Evolutionary conservation across 2,113 vertebrate species (phyloP).

Genomic region (Rynchops niger): DNA sequence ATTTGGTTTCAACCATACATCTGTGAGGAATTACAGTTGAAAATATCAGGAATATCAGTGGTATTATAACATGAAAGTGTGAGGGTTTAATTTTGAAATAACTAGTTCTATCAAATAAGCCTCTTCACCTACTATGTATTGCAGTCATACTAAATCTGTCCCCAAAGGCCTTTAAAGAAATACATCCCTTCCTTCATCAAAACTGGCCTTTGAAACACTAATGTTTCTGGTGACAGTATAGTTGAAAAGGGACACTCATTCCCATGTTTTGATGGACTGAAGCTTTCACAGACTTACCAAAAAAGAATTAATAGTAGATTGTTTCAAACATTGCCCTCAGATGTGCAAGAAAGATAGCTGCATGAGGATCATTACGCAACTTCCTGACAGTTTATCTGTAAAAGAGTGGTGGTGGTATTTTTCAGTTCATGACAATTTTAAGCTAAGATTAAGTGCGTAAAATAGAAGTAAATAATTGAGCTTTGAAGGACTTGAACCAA

Average conservation of each 20-base stretch:
- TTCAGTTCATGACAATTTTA: neutral
- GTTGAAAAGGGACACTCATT: neutral
- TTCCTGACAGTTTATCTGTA: neutral
- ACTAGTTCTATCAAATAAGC: neutral
- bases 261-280: neutral
- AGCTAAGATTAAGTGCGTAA: neutral
- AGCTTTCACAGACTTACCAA: neutral
- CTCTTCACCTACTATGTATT: neutral
- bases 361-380: neutral
- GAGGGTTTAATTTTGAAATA: neutral
- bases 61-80: neutral
- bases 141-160: neutral
- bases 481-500: neutral
- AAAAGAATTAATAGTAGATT: neutral
- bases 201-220: neutral
- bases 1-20: neutral
- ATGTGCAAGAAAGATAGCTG: neutral
- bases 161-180: neutral
- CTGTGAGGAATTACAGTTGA: neutral
- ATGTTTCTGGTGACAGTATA: neutral
- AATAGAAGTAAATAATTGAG: neutral
- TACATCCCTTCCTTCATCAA: neutral
- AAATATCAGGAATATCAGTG: neutral
- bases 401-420: neutral
- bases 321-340: neutral